phyloP scores from a whole-genome alignment of 2,113 vertebrate genomes.

The Toxotes chatareus region DNA sequence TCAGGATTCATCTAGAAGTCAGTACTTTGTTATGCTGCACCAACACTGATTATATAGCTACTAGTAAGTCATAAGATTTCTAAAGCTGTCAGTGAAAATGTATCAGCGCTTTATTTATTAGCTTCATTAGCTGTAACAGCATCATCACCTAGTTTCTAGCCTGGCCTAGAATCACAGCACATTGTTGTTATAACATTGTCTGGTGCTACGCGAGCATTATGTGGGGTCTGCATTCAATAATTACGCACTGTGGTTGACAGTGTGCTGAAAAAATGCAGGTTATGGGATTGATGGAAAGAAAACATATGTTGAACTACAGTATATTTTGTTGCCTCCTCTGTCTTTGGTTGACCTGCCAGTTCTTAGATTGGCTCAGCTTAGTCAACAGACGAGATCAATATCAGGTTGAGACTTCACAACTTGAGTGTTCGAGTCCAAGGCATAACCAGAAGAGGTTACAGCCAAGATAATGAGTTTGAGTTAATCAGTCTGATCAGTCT shows the following conservation, averaged over 20 bases:
- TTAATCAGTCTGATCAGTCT: slow-evolving; percentile 29
- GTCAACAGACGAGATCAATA: neutral
- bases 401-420: neutral
- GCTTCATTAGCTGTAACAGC: neutral
- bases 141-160: too few species aligned
- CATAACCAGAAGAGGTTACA: slow-evolving; percentile 6
- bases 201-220: too few species aligned
- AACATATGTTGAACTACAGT: neutral
- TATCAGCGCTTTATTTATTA: too few species aligned
- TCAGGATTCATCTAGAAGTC: neutral
- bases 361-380: neutral
- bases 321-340: neutral
- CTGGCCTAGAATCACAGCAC: too few species aligned
- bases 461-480: neutral
- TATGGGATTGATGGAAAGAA: neutral
- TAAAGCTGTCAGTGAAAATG: too few species aligned
- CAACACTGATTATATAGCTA: too few species aligned
- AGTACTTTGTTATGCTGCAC: too few species aligned
- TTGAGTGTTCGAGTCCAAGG: slow-evolving; percentile 1
- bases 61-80: too few species aligned
- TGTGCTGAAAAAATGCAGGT: neutral
- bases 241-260: neutral
- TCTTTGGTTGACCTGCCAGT: neutral
- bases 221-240: neutral
- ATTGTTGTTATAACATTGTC: neutral